phyloP scores from a whole-genome alignment of 2,888 invertebrate genomes.

The Bhutanitis thaidina region DNA sequence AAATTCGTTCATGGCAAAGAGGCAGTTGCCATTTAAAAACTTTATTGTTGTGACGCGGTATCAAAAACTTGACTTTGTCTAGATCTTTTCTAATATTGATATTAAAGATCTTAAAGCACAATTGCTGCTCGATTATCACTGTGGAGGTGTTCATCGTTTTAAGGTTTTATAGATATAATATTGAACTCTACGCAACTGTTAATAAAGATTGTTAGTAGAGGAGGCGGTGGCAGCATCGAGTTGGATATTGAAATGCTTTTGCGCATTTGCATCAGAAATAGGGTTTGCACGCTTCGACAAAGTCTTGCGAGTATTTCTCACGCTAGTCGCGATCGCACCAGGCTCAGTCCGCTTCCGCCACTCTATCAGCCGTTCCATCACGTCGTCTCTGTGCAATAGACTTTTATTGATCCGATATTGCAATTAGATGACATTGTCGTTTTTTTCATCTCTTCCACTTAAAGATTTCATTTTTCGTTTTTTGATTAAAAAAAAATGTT shows the following conservation, averaged over 20 bases:
- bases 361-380: background rate
- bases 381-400: background rate
- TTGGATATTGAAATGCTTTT: slow-evolving; percentile 44
- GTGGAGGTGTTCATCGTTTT: slow-evolving; percentile 7
- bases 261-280: slow-evolving; percentile 73
- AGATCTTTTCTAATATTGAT: slow-evolving; percentile 60
- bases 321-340: slow-evolving; percentile 48
- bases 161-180: slow-evolving; percentile 26
- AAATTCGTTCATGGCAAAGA: too few relatives aligned
- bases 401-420: background rate
- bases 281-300: slow-evolving; percentile 69
- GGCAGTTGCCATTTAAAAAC: slow-evolving; percentile 37
- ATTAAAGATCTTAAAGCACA: slow-evolving; percentile 59
- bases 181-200: slow-evolving; percentile 52
- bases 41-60: too few relatives aligned
- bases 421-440: too few relatives aligned
- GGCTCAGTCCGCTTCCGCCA: slow-evolving; percentile 15
- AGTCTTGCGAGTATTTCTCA: slow-evolving; percentile 65
- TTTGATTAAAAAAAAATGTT: too few relatives aligned
- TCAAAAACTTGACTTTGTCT: slow-evolving; percentile 51
- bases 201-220: slow-evolving; percentile 57
- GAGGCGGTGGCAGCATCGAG: slow-evolving; percentile 34
- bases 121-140: slow-evolving; percentile 49
- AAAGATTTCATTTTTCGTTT: too few relatives aligned
- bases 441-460: background rate